Evolutionary conservation across 64 coral and sea anemone genomes (phyloP).

Genomic region (Montipora sp.): DNA sequence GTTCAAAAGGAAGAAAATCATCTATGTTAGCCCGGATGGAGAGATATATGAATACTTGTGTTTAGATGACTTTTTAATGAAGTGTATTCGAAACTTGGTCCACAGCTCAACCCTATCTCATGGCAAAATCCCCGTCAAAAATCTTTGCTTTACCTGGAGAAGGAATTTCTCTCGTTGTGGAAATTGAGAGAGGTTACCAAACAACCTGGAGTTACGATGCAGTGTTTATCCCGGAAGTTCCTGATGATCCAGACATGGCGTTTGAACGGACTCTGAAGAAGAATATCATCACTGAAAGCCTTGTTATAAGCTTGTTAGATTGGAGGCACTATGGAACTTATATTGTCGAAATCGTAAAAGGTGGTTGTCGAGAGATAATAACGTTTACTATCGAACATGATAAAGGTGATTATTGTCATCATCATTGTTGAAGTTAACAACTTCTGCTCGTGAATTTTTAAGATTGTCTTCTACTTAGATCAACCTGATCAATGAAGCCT

Average conservation of each 20-base stretch:
- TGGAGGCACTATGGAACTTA: conserved; percentile 86
- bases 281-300: conserved; percentile 45
- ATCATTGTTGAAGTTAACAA: no score
- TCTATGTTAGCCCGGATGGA: no score
- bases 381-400: conserved; percentile 73
- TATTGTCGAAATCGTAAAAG: conserved; percentile 41
- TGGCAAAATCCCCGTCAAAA: conserved; percentile 35
- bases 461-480: no score
- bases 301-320: conserved; percentile 67
- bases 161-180: conserved; percentile 53
- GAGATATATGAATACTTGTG: no score
- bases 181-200: conserved; percentile 47
- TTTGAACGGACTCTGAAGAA: conserved; percentile 44
- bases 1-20: no score
- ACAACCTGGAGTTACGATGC: conserved; percentile 79
- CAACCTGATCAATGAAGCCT: no score
- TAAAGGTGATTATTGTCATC: conserved; percentile 50
- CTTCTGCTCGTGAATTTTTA: no score
- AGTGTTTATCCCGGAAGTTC: conserved; percentile 58
- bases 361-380: conserved; percentile 58
- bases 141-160: conserved; percentile 51
- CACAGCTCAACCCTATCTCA: conserved; percentile 67
- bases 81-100: background rate
- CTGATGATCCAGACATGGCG: conserved; percentile 79
- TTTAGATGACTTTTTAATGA: no score